Conservation (phyloP, 2,888 invertebrate genomes). For the Protodeltote pygarga region DNA sequence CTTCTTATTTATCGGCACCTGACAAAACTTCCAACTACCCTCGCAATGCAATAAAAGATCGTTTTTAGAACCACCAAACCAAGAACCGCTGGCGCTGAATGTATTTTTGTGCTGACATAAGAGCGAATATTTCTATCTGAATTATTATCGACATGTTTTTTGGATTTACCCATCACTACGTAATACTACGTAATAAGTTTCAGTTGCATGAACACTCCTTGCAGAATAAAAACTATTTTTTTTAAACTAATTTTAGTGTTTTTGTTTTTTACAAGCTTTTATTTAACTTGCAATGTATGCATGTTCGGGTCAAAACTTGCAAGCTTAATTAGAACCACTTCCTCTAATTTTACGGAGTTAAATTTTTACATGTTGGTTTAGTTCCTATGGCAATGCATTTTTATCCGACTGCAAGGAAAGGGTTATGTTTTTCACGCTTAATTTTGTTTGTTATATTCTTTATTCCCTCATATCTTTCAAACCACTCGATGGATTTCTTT, state of each 20-base stretch:
- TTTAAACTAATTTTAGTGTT: conserved; percentile 4
- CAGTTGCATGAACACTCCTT: conserved; percentile 7
- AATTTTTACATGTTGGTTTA: no score
- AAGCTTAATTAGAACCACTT: no score
- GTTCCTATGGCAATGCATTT: no score
- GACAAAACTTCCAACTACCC: conserved; percentile 37
- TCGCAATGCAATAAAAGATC: conserved; percentile 43
- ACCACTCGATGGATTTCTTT: neutral
- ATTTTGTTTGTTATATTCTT: neutral
- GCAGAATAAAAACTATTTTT: conserved; percentile 14
- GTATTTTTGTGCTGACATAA: conserved; percentile 59
- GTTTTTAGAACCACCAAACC: conserved; percentile 48
- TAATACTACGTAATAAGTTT: conserved; percentile 22
- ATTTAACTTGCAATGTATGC: no score
- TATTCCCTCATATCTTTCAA: neutral
- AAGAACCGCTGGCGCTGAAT: conserved; percentile 46
- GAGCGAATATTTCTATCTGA: conserved; percentile 54
- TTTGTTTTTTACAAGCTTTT: conserved; percentile 1
- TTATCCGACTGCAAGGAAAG: neutral
- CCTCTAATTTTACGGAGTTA: no score
- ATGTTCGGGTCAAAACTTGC: no score
- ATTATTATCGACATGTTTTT: conserved; percentile 47
- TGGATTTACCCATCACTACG: conserved; percentile 38
- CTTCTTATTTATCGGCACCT: conserved; percentile 46
- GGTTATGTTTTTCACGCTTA: neutral